phyloP scores from a whole-genome alignment of 2,797 vertebrate species.

The Enteromius treurensis region DNA sequence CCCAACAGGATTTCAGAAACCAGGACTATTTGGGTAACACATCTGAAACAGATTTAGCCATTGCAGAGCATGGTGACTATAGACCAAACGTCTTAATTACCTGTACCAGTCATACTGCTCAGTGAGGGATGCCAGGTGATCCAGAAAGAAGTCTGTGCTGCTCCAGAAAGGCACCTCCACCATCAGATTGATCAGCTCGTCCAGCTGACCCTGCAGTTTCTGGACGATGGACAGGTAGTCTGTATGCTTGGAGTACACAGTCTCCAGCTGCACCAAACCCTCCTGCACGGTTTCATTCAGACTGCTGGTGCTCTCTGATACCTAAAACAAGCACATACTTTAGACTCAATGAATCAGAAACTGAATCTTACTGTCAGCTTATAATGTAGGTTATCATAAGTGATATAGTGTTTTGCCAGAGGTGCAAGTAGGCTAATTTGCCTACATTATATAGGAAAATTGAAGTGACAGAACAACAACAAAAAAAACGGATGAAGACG shows the following conservation, averaged over 20 bases:
- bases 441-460: no score
- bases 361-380: no score
- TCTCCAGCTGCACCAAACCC: conserved; percentile 85
- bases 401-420: no score
- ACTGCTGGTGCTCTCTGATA: conserved; percentile 83
- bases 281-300: conserved; percentile 90
- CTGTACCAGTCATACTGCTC: conserved; percentile 98
- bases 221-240: conserved; percentile 90
- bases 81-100: conserved; percentile 67
- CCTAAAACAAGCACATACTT: conserved; percentile 71
- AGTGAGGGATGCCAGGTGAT: conserved; percentile 83
- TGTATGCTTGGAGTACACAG: conserved; percentile 82
- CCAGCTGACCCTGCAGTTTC: conserved; percentile 90
- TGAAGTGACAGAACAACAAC: not conserved
- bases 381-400: no score
- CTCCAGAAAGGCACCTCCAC: conserved; percentile 94
- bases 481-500: not conserved
- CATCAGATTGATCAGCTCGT: conserved; percentile 86
- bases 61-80: conserved; percentile 41
- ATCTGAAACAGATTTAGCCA: not conserved
- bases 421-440: no score
- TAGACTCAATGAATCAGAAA: not conserved
- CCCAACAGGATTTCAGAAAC: not conserved
- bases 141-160: conserved; percentile 85
- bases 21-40: not conserved